Percentiles rank a stretch among this genome's conserved stretches.
These are phyloP conservation scores for Megalops atlanticus DNA, from an alignment of 2,113 vertebrate genomes.

Conservation along the genomic window DNA sequence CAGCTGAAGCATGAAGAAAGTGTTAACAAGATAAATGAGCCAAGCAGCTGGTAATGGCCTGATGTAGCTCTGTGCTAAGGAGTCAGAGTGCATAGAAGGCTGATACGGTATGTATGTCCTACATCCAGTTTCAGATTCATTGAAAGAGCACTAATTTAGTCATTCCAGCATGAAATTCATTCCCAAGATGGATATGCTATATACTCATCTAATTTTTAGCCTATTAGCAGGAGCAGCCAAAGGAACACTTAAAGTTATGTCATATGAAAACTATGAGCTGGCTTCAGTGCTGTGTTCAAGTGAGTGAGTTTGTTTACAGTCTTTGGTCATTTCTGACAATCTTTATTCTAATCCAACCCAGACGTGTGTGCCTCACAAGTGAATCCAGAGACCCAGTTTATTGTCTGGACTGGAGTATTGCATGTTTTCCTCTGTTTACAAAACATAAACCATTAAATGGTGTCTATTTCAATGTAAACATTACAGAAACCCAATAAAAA, in stretches of 20 bases:
- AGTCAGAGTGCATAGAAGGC: too few species aligned
- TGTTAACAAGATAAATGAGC: neutral
- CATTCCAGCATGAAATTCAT: too few species aligned
- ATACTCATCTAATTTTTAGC: too few species aligned
- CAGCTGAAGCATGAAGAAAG: neutral
- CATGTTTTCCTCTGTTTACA: slow-evolving; percentile 2
- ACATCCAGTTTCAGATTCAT: too few species aligned
- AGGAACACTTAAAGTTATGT: neutral
- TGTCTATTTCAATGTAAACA: neutral
- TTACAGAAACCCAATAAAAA: neutral
- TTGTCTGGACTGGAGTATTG: slow-evolving; percentile 10
- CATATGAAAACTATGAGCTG: neutral
- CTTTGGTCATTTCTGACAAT: slow-evolving; percentile 6
- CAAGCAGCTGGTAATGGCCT: neutral
- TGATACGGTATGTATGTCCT: too few species aligned
- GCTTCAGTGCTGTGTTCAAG: neutral
- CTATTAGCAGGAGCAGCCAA: neutral
- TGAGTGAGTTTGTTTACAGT: neutral
- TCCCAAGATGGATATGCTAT: too few species aligned
- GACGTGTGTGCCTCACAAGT: neutral
- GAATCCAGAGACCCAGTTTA: neutral
- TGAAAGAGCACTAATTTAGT: too few species aligned
- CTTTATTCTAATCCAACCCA: neutral
- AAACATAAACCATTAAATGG: slow-evolving; percentile 1
- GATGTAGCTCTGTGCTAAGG: neutral